Evolutionary conservation across 2,888 invertebrate species (phyloP).

Genomic region (Diloba caeruleocephala): DNA sequence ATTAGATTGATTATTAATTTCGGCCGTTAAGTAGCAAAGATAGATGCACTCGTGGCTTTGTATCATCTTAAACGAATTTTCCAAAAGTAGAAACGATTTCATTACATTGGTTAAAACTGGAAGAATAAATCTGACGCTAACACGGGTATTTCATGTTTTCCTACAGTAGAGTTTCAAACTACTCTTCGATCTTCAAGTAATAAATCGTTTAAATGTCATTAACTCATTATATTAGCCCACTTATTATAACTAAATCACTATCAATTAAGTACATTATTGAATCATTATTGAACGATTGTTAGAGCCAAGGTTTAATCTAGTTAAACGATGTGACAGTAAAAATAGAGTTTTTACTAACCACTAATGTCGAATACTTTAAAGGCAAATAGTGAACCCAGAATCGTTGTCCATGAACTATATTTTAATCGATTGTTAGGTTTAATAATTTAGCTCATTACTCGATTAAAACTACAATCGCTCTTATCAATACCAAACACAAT

Average conservation of each 20-base stretch:
- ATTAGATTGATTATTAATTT: too few relatives aligned
- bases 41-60: too few relatives aligned
- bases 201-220: slow-evolving; percentile 2
- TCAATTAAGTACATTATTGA: slow-evolving; percentile 7
- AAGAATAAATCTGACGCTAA: too few relatives aligned
- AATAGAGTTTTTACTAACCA: slow-evolving; percentile 11
- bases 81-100: too few relatives aligned
- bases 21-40: too few relatives aligned
- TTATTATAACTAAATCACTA: slow-evolving; percentile 18
- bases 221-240: slow-evolving; percentile 9
- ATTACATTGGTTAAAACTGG: too few relatives aligned
- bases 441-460: background rate
- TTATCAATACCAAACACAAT: background rate
- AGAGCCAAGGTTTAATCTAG: slow-evolving; percentile 15
- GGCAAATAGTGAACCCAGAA: background rate
- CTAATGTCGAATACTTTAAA: background rate
- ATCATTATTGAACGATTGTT: slow-evolving; percentile 10
- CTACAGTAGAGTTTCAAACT: background rate
- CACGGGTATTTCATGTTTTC: slow-evolving; percentile 5
- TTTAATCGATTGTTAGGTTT: slow-evolving; percentile 5
- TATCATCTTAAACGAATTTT: too few relatives aligned
- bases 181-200: slow-evolving; percentile 15
- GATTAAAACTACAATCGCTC: background rate
- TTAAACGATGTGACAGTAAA: slow-evolving; percentile 27
- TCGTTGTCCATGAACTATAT: background rate